Conservation (phyloP, 2,888 invertebrate genomes). For the Mayetiola destructor region DNA sequence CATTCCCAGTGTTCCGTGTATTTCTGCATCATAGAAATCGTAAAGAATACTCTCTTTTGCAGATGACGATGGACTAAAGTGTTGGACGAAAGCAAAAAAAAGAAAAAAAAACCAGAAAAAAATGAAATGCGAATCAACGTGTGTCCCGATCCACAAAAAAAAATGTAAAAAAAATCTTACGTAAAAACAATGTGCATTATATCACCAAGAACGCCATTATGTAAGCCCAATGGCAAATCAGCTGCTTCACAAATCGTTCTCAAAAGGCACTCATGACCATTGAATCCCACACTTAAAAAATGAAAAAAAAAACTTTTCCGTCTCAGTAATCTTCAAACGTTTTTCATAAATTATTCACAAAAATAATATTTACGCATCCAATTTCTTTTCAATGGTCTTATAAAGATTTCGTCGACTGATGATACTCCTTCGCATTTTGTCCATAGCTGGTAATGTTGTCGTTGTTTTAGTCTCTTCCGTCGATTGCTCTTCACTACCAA, state of each 20-base stretch:
- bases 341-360: not conserved
- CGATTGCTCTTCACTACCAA: not conserved
- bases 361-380: not conserved
- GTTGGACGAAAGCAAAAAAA: not conserved
- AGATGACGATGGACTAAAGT: slow-evolving; percentile 16
- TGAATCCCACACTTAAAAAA: not conserved
- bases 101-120: not conserved
- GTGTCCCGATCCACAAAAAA: not conserved
- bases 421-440: not conserved
- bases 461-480: not conserved
- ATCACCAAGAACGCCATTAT: slow-evolving; percentile 46
- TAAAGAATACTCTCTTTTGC: slow-evolving; percentile 14
- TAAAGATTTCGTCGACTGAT: not conserved
- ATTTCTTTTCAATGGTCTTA: not conserved
- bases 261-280: slow-evolving; percentile 35
- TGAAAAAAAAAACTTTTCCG: not conserved
- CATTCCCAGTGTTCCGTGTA: slow-evolving; percentile 1
- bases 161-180: slow-evolving; percentile 31
- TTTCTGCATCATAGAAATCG: slow-evolving; percentile 15
- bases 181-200: slow-evolving; percentile 45
- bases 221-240: slow-evolving; percentile 36
- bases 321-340: not conserved
- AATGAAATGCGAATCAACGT: not conserved
- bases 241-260: slow-evolving; percentile 46
- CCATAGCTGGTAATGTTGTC: not conserved